phyloP scores from a whole-genome alignment of 2,888 invertebrate species.

The Megalurothrips usitatus region DNA sequence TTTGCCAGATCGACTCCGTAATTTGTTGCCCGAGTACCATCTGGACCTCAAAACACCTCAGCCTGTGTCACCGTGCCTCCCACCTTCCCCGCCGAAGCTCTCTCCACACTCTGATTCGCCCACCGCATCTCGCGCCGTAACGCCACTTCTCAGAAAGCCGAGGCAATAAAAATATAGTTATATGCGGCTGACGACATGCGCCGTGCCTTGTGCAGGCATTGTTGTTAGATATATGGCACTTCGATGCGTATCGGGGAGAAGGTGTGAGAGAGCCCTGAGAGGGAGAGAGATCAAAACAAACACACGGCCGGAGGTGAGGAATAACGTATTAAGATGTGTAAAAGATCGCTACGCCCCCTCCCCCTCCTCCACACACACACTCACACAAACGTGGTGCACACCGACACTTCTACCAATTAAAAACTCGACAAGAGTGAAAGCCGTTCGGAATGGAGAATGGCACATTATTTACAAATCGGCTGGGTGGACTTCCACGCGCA shows the following conservation, averaged over 20 bases:
- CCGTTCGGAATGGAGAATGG: too few relatives aligned
- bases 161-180: constrained; percentile 16
- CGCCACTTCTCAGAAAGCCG: constrained; percentile 5
- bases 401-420: neutral
- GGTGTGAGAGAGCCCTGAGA: neutral
- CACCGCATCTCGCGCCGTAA: neutral
- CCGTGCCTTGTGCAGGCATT: neutral
- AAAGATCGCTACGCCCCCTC: neutral
- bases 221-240: constrained; percentile 15
- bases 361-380: too few relatives aligned
- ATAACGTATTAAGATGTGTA: constrained; percentile 5
- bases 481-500: too few relatives aligned
- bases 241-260: constrained; percentile 1
- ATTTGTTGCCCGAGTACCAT: too few relatives aligned
- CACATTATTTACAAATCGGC: too few relatives aligned
- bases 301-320: neutral
- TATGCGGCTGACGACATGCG: constrained; percentile 10
- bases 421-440: too few relatives aligned
- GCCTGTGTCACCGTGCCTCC: too few relatives aligned
- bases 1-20: too few relatives aligned
- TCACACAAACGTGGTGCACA: neutral
- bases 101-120: neutral
- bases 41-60: too few relatives aligned
- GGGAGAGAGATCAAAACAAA: neutral
- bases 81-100: neutral